Conservation (phyloP, 2,888 invertebrate species). For the Nemapogon koenigi region DNA sequence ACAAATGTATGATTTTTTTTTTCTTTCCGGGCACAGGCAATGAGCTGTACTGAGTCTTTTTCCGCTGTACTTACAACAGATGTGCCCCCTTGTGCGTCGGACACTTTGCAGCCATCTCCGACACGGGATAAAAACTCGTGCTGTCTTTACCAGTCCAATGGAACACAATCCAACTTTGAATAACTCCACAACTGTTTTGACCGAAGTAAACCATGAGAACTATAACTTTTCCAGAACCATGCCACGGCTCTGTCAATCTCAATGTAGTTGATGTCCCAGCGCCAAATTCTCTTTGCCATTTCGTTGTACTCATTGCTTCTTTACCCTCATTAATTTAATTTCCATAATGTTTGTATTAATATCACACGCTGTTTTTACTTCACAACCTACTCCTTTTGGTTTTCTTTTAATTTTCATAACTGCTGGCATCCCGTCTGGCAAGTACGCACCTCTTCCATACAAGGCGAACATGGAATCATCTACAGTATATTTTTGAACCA, state of each 20-base stretch:
- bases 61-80: no score
- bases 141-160: no score
- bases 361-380: constrained; percentile 7
- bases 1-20: constrained; percentile 8
- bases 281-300: constrained; percentile 12
- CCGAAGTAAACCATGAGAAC: constrained; percentile 15
- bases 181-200: constrained; percentile 13
- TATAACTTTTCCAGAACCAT: constrained; percentile 15
- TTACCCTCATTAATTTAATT: constrained; percentile 12
- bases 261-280: constrained; percentile 17
- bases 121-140: no score
- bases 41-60: no score
- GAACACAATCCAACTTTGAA: constrained; percentile 9
- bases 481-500: constrained; percentile 11
- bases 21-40: constrained; percentile 6
- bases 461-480: constrained; percentile 12
- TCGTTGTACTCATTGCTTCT: constrained; percentile 7
- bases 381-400: constrained; percentile 5
- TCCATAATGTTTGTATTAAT: constrained; percentile 10
- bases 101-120: no score
- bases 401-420: constrained; percentile 14
- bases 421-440: constrained; percentile 12
- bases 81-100: no score
- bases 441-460: constrained; percentile 10
- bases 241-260: constrained; percentile 16